Conservation (phyloP, 2,797 vertebrate genomes). For the Neosilurus hyrtlii region DNA sequence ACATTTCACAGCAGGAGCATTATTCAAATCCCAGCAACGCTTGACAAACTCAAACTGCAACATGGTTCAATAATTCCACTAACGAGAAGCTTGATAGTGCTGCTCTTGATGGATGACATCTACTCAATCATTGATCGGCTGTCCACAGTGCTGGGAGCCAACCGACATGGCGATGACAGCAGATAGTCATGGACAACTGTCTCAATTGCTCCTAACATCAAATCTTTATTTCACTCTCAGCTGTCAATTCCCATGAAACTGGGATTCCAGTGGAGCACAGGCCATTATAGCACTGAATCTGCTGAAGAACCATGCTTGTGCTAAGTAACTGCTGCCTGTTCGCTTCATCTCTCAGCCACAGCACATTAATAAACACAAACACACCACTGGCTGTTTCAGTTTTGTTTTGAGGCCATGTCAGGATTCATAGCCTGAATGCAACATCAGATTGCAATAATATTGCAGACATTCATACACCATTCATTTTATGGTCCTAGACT, state of each 20-base stretch:
- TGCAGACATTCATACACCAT: not conserved
- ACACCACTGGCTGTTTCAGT: not conserved
- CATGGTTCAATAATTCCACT: conserved; percentile 61
- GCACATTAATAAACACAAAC: not conserved
- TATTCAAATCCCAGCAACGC: conserved; percentile 54
- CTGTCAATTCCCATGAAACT: conserved; percentile 20
- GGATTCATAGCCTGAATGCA: not conserved
- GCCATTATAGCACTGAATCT: conserved; percentile 39
- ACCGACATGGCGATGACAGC: conserved; percentile 51
- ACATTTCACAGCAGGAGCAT: conserved; percentile 22
- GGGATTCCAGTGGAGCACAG: not conserved
- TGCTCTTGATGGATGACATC: conserved; percentile 63
- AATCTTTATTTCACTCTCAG: conserved; percentile 38
- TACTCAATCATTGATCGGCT: conserved; percentile 38
- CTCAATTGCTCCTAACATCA: conserved; percentile 38
- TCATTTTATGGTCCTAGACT: conserved; percentile 4
- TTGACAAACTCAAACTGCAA: conserved; percentile 64
- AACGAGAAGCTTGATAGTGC: conserved; percentile 64
- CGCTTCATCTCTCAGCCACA: not conserved
- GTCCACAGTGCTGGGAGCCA: conserved; percentile 23
- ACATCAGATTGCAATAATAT: not conserved
- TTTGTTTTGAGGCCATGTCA: not conserved
- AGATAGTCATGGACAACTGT: conserved; percentile 46
- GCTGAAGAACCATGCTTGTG: not conserved
- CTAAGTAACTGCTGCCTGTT: conserved; percentile 16